These are phyloP conservation scores for Brachionus rotundiformis DNA, from an alignment of 1,140 invertebrate genomes.

Conservation along the genomic window DNA sequence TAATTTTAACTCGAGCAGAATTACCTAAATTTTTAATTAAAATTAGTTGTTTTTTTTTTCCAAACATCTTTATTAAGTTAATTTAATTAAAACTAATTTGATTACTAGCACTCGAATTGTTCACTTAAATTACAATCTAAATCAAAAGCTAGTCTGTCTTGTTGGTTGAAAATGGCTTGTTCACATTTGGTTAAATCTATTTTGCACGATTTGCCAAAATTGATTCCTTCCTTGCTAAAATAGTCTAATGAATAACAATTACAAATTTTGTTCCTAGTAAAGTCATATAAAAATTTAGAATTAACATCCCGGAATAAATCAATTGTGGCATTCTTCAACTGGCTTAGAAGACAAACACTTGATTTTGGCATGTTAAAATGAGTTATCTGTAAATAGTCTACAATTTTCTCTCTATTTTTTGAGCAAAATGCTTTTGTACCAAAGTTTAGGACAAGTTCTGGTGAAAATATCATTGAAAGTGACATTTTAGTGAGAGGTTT, in stretches of 20 bases:
- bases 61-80: no score
- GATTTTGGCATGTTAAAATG: conserved; percentile 1
- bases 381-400: not conserved
- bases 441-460: not conserved
- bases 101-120: not conserved
- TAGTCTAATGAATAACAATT: not conserved
- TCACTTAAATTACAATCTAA: not conserved
- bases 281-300: not conserved
- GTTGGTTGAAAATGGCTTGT: not conserved
- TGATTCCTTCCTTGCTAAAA: not conserved
- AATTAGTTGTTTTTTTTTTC: not conserved
- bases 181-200: conserved; percentile 7
- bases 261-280: conserved; percentile 21
- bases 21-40: not conserved
- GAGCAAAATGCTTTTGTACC: not conserved
- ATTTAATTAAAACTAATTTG: not conserved
- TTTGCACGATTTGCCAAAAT: conserved; percentile 26
- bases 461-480: not conserved
- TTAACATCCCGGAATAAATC: not conserved
- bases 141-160: not conserved
- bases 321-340: conserved; percentile 4
- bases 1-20: not conserved
- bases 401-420: not conserved
- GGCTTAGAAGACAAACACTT: not conserved
- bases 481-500: not conserved